Evolutionary conservation across 2,888 invertebrate genomes (phyloP), one percentile per base, ranked within the genome.

Genomic region (Stramonita haemastoma): DNA sequence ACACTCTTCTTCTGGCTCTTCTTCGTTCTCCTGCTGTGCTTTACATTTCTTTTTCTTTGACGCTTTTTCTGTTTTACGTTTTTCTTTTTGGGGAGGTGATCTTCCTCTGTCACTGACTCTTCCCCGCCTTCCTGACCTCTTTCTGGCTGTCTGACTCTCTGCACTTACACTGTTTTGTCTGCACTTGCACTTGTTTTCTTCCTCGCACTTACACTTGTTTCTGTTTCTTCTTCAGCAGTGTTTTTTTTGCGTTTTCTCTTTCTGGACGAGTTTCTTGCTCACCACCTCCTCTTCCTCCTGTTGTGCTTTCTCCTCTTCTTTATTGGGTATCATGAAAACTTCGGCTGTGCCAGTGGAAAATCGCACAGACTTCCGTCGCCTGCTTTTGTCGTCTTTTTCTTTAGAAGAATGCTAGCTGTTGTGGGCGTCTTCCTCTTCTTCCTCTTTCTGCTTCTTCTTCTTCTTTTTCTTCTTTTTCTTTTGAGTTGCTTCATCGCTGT

Each of bases 241-340:
- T 11, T 36, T 46, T 83, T 83, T 32, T 83, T 32, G 32, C 66
- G 83, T 26, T 56, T 81, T 60, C 46, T 88, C 66, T 83, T 88
- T n/a, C n/a, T 56, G 46, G 66, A 57, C 22, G 1, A n/a, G 15
- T 77, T 79, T 77, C 79, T 79, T 56, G 32, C 19, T 57, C 15
- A 19, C 11, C n/a, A 46, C 0, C 46, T 66, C 46, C 60, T 19
- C 32, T 73, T 73, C 77, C 83, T 70, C 34, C 84, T 86, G 88
- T 89, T 89, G 19, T 83, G 34, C 86, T 77, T 36, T 60, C 73
- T 84, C 87, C 36, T 90, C 86, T 90, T 89, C 90, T 91, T 86
- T 91, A 91, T 60, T 87, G 88, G 77, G 91, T 17, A 81, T 77
- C n/a, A 46, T 34, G 32, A 79, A 87, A 32, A 87, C 26, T 34